Base-by-base conservation (phyloP, 2,888 invertebrate species). In the Gortyna flavago region DNA sequence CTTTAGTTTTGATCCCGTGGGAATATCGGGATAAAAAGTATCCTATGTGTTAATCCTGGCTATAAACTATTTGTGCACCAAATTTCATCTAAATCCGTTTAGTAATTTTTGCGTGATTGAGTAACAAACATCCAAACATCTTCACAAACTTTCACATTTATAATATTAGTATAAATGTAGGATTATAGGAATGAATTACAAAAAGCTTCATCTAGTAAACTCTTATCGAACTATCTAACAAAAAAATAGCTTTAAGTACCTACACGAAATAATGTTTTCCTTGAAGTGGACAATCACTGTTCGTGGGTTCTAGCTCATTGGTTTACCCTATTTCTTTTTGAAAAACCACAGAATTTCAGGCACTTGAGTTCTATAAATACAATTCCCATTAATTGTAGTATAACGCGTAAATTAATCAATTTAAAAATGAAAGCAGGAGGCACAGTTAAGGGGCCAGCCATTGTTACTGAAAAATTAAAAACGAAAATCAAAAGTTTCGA, bases 401-500 rank as follows among this genome's bases (percentile, higher is more conserved):
- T n/a, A 44, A 64, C 6, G 21, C 41, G 1, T n/a, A 54, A 57
- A 54, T 41, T 62, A 54, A 72, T 65, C 2, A 48, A 35, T 74
- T 35, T 25, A 6, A 48, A 57, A 68, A 11, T 32, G 21, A 54
- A 74, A 64, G 0, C 16, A 18, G 32, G 11, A 57, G 25, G 0
- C 13, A 11, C 41, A 8, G 13, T 68, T n/a, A 73, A 65, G 54
- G 32, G 35, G 25, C 62, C 73, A 70, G 21, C 78, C 68, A 81
- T 87, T 81, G 80, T 81, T 74, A 68, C 41, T 67, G 64, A 79
- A 85, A 79, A 78, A 54, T 64, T 86, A 76, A 86, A 87, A 85
- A 41, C 68, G 69, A 85, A 86, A 86, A 70, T 79, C 73, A 67
- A 72, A 83, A 79, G 80, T 75, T 74, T 86, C 82, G 75, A 85